Percentiles rank a stretch among this genome's conserved stretches.
phyloP scores from a whole-genome alignment of 2,797 vertebrate species.

The Alectoris magna region DNA sequence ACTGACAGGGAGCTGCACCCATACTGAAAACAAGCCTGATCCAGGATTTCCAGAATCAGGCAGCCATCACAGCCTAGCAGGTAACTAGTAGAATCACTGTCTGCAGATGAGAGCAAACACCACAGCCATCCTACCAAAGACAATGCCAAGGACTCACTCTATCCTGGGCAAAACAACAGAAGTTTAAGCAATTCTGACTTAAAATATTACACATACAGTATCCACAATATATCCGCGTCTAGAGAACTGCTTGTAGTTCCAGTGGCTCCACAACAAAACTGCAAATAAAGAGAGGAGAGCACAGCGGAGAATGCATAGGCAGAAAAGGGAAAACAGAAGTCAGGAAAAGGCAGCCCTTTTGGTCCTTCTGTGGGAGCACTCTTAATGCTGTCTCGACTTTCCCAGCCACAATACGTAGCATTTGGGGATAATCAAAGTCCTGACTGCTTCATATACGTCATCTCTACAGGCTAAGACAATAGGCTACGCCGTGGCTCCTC shows the following conservation, averaged over 20 bases:
- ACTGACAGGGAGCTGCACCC: background rate
- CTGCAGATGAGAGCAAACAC: background rate
- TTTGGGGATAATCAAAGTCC: background rate
- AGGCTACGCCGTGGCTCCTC: background rate
- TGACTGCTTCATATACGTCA: background rate
- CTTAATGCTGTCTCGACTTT: background rate
- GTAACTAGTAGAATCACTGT: background rate
- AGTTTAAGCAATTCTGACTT: background rate
- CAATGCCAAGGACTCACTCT: background rate
- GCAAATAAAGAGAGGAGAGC: background rate
- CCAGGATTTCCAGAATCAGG: background rate
- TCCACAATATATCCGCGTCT: rapidly evolving
- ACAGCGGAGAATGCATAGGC: background rate
- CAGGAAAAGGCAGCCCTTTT: background rate
- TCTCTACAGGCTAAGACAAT: background rate
- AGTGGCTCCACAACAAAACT: rapidly evolving
- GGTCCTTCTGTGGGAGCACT: background rate
- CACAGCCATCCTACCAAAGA: background rate
- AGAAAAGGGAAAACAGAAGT: background rate
- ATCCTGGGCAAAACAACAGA: background rate
- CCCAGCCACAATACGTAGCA: background rate
- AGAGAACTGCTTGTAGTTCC: background rate
- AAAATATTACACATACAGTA: background rate
- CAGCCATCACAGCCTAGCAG: background rate
- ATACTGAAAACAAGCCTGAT: background rate